phyloP scores from a whole-genome alignment of 2,888 invertebrate species.

The Ditylenchus weischeri region DNA sequence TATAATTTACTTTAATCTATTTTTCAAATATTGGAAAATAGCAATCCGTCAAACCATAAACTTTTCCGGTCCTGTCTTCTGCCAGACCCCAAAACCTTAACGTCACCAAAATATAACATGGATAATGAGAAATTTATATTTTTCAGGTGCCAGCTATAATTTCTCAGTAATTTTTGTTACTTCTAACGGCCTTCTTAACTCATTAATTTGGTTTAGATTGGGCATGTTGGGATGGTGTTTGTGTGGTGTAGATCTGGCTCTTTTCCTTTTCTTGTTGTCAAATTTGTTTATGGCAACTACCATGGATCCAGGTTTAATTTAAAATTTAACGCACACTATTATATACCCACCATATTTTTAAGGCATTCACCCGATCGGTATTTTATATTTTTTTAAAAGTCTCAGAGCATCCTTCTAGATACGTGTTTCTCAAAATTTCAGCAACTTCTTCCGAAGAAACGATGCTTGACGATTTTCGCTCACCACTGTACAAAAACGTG shows the following conservation, averaged over 20 bases:
- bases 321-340: neutral
- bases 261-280: conserved; percentile 93
- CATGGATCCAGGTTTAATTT: conserved; percentile 64
- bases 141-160: too few relatives aligned
- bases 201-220: conserved; percentile 37
- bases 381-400: conserved; percentile 8
- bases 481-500: conserved; percentile 75
- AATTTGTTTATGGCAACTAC: conserved; percentile 98
- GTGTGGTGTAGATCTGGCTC: conserved; percentile 84
- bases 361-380: conserved; percentile 29
- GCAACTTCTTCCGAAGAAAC: conserved; percentile 93
- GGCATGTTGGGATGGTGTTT: conserved; percentile 37
- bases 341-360: conserved; percentile 31
- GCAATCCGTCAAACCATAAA: too few relatives aligned
- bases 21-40: too few relatives aligned
- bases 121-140: too few relatives aligned
- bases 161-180: too few relatives aligned
- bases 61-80: too few relatives aligned
- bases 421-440: conserved; percentile 59
- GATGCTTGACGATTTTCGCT: conserved; percentile 87
- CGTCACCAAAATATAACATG: too few relatives aligned
- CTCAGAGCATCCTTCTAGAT: neutral
- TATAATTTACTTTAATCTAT: too few relatives aligned
- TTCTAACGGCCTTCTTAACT: neutral
- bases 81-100: too few relatives aligned